Evolutionary conservation across 2,797 vertebrate genomes (phyloP), one percentile per base, ranked within the genome.

Genomic region (Argya squamiceps): DNA sequence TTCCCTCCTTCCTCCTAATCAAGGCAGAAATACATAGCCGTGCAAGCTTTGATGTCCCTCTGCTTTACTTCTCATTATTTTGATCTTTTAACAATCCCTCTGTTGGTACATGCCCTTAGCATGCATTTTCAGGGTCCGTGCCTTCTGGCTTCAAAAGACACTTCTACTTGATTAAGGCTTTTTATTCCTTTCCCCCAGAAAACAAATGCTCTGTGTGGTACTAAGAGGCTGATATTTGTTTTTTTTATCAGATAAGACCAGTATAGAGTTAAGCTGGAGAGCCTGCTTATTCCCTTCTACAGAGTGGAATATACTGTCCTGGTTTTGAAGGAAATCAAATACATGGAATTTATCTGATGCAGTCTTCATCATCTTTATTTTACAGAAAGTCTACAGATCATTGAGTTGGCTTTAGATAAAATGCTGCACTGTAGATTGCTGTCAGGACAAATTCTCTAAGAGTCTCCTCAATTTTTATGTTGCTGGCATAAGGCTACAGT

Each of bases 31-130:
- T 41, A 88, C 68, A 88, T 23, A 95, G 77, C 46, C 47, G 86
- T 90, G 60, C 68, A 94, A 89, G 87, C 96, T 97, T 97, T 97
- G 90, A 97, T 97, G 92, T 95, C 73, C 80, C 84, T 89, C 81
- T 86, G 84, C 60, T 94, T 86, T 94, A 82, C 65, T 94, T 49
- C 71, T 96, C 94, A 92, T 96, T 93, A 87, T 96, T 96, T 96
- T 96, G 91, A 96, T 96, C 83, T 92, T 95, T 93, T 84, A 96
- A 96, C 92, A 94, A 90, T 91, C 78, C 71, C 43, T 87, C 75
- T 84, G 39, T 91, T 87, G 85, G 80, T 92, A 92, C 79, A 92
- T 53, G 60, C 67, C 81, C 84, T 55, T 65, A 80, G 60, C 19
- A 8, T 77, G 88, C 65, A 76, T 96, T 81, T 85, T 23, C 82